Base-by-base conservation (phyloP, 2,797 vertebrate genomes). In the Ctenosaura bakeri region DNA sequence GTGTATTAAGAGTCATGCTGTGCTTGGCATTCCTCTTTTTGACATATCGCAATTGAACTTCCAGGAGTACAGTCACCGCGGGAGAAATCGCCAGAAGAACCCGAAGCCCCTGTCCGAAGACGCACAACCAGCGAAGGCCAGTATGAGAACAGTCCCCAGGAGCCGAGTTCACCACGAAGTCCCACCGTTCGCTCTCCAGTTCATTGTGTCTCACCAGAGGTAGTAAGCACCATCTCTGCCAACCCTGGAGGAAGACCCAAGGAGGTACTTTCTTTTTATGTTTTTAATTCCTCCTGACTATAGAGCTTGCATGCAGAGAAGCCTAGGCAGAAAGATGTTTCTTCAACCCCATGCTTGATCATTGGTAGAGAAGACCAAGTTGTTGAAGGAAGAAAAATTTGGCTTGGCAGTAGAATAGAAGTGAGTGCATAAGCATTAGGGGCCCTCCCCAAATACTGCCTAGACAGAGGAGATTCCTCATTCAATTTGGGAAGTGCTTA, bases 241-340 rank as follows among this genome's bases (percentile, higher is more conserved):
- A 99, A 99, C 95, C 99, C 99, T 0, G 99, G 99, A 93, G 99
- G 99, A 71, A 98, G 99, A 50, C 99, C 99, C 62, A 99, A 98
- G 94, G 99, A 99, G 99, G 99, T 99, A 98, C 88, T 93, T 94
- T 52, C 0, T 59, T 20, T 20, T 35, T 83, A 24, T 74, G 29
- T 79, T 76, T 32, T 14, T 26, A 56, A 59, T 83, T 8, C 12
- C 71, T 59, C 46, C n/a, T 64, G 35, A 35, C 22, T 35, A 5
- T 35, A 74, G 20, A 1, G 8, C 4, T 50, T 35, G 13, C 6
- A 5, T 52, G 24, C 32, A 59, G 50, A 79, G 50, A 6, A 59
- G 38, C n/a, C 77, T 62, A 77, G 62, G 18, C 83, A 12, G 52
- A 56, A 82, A 8, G 54, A 10, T 4, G 16, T 26, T 84, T 24